Evolutionary conservation across 2,113 vertebrate genomes (phyloP), one percentile per base, ranked within the genome.

Genomic region (rat (Rattus norvegicus)): DNA sequence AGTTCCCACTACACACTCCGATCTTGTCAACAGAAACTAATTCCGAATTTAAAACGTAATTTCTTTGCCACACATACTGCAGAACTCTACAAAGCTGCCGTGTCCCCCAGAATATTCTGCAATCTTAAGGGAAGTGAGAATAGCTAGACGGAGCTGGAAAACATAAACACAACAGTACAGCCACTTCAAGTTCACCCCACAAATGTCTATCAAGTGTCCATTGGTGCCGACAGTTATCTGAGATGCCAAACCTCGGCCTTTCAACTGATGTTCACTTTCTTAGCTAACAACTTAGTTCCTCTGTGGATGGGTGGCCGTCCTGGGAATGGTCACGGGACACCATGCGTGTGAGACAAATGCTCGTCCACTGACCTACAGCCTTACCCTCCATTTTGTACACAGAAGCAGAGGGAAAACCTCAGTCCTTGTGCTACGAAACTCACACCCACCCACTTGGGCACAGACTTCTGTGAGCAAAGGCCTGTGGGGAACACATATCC

Each of bases 191-290:
- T 80, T 86, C 77, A 75, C 11, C 72, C 20, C 49, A 39, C 24
- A 91, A 49, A 83, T n/a, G 84, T 36, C 43, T 81, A 92, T 56
- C n/a, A 81, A 81, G 39, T 22, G 49, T 2, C 54, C 36, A 56
- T 5, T 30, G 43, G 22, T 86, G 75, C 43, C 24, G 52, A 39
- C 67, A 43, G 49, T 65, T 88, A 84, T 88, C 77, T 88, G n/a
- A 88, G 36, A 91, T 84, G 83, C 52, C 52, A 96, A 88, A 49
- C 77, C 61, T 88, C 76, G 84, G 88, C 47, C 30, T 39, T 83
- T 19, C 79, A 88, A 92, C 10, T 65, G 70, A 81, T 56, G 7
- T 7, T 73, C 33, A 47, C 59, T 39, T 80, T 28, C 54, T 85
- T 52, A 92, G 43, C 2, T 22, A 85, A 0, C 36, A 9, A 63